phyloP scores from a whole-genome alignment of 2,113 vertebrate genomes.

The Sylvietta virens region DNA sequence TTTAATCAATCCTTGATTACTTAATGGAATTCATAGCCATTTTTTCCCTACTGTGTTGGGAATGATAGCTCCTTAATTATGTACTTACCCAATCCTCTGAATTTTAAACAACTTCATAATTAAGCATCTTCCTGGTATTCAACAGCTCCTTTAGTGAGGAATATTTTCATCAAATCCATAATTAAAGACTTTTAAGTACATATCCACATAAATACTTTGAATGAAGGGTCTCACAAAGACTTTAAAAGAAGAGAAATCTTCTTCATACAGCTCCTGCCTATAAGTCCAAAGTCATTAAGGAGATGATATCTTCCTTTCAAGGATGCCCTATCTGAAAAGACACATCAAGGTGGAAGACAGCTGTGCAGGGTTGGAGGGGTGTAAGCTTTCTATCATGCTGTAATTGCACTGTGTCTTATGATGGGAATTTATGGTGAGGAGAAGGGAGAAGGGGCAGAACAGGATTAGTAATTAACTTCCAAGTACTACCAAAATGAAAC shows the following conservation, averaged over 20 bases:
- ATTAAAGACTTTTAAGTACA: background rate
- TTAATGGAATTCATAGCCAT: conserved; percentile 16
- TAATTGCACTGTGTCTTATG: background rate
- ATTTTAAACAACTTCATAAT: conserved; percentile 27
- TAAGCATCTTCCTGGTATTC: background rate
- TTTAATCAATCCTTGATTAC: conserved; percentile 21
- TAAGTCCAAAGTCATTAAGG: background rate
- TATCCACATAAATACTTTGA: background rate
- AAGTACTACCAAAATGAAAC: background rate
- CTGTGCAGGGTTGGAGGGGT: background rate
- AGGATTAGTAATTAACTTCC: background rate
- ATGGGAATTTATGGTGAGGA: background rate
- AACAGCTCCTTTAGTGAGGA: background rate
- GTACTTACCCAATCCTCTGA: background rate
- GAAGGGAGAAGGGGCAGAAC: background rate
- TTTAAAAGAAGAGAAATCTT: background rate
- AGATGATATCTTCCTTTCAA: background rate
- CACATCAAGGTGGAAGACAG: background rate
- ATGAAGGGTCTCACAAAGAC: background rate
- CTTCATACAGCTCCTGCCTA: background rate
- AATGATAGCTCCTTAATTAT: background rate
- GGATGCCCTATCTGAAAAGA: background rate
- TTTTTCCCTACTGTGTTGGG: background rate
- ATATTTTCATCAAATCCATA: background rate
- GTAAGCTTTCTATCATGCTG: background rate